phyloP scores from a whole-genome alignment of 2,113 vertebrate genomes.

The Pitta sordida region DNA sequence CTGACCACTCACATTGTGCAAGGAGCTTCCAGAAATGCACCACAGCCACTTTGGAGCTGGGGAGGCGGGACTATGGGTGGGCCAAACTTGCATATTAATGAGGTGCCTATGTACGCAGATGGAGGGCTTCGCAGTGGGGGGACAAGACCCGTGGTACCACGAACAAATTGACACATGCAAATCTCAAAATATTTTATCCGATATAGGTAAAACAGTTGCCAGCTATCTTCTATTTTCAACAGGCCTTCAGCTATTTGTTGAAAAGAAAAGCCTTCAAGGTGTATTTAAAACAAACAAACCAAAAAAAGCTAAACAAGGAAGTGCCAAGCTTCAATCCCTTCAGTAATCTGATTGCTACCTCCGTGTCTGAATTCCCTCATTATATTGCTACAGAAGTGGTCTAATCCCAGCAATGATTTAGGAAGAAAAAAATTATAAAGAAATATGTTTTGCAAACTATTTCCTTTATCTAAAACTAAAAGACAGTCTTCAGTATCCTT shows the following conservation, averaged over 20 bases:
- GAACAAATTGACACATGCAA: background rate
- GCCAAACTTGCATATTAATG: no score
- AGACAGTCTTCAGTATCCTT: background rate
- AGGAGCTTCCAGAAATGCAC: no score
- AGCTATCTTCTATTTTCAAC: background rate
- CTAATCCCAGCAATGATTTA: background rate
- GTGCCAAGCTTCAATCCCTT: background rate
- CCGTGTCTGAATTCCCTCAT: background rate
- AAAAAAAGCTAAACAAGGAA: background rate
- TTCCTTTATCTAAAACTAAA: background rate
- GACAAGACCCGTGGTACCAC: no score
- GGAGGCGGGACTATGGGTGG: no score
- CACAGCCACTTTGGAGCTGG: no score
- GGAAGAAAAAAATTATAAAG: background rate
- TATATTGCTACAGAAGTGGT: background rate
- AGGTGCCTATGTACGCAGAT: no score
- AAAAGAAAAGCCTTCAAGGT: background rate
- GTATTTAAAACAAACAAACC: background rate
- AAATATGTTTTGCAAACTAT: background rate
- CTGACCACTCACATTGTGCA: no score
- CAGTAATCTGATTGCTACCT: background rate
- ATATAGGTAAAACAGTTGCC: background rate
- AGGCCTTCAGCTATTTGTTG: background rate
- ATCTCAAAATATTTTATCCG: background rate
- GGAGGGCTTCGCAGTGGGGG: no score